Base-by-base conservation (phyloP, 2,888 invertebrate species). In the Zele albiditarsus region DNA sequence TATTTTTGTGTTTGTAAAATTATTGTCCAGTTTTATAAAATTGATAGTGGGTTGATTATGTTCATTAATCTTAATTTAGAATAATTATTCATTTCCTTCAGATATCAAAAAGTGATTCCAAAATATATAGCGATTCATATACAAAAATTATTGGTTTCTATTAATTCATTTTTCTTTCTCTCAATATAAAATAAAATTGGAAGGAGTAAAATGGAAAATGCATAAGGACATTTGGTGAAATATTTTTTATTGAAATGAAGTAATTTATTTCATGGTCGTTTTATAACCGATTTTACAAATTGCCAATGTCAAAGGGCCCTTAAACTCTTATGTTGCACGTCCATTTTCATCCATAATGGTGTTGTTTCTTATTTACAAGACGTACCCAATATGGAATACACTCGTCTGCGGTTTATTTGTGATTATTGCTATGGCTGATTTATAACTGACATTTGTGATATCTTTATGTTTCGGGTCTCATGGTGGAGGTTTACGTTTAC, bases 381-480 rank as follows among this genome's bases (percentile, higher is more conserved):
- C 63, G 31, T 53, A 53, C 49, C 69, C 65, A 67, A 71, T 77
- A 77, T 77, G 74, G 74, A 71, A 74, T 77, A 71, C 63, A 74
- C 74, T 71, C 68, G 69, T 77, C 63, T 42, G 71, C 49, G 57
- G 71, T 77, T 74, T 69, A 77, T 74, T 74, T 74, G 74, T 33
- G 69, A 77, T 77, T 77, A 77, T 77, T 77, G 77, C 74, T 60
- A 28, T 63, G 42, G 31, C 60, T 77, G 77, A 77, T 77, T 77
- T 77, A 77, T 77, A 71, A 60, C 74, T 71, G 77, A 74, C 74
- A 68, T 68, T 71, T 33, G 69, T 77, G 74, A 77, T 77, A 77
- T 77, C 77, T 77, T 77, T 74, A 77, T 77, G 77, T 69, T 57
- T 71, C 74, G 69, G 46, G 31, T 60, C 33, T 25, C 23, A 27